Conservation (phyloP, 2,113 vertebrate genomes). For the Arothron firmamentum region DNA sequence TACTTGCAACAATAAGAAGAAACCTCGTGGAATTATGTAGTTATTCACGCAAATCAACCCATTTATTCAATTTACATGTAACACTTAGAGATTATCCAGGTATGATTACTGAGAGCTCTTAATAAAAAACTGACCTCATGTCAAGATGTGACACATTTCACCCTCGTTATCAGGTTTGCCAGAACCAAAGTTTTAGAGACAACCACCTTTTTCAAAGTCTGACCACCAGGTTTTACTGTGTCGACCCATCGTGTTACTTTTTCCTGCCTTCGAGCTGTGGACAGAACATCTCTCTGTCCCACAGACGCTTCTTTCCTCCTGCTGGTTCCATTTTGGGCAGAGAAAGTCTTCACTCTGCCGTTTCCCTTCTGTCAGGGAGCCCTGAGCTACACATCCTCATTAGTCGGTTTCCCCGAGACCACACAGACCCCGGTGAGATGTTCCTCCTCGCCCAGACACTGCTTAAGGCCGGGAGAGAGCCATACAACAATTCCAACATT, state of each 20-base stretch:
- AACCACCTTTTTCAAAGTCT: slow-evolving; percentile 4
- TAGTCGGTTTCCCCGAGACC: slow-evolving; percentile 54
- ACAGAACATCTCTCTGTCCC: slow-evolving; percentile 18
- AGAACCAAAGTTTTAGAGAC: neutral
- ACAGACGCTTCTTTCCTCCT: slow-evolving; percentile 24
- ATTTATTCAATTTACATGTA: too few relatives aligned
- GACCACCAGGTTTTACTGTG: neutral
- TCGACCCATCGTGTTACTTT: neutral
- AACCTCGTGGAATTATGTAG: too few relatives aligned
- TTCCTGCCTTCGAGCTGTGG: slow-evolving; percentile 22
- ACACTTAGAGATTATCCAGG: too few relatives aligned
- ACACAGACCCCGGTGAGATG: slow-evolving; percentile 23
- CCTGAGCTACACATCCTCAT: slow-evolving; percentile 57
- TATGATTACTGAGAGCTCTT: too few relatives aligned
- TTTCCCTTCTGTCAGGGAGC: slow-evolving; percentile 43
- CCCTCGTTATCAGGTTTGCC: too few relatives aligned
- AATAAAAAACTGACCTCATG: too few relatives aligned
- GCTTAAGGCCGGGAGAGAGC: too few relatives aligned
- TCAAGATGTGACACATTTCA: too few relatives aligned
- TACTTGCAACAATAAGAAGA: too few relatives aligned
- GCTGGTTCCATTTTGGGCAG: slow-evolving; percentile 41
- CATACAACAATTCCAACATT: too few relatives aligned
- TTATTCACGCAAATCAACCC: too few relatives aligned
- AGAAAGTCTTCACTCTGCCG: slow-evolving; percentile 17
- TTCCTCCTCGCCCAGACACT: neutral